A percentile compares a stretch with the other conserved stretches of the same genome.
phyloP scores from a whole-genome alignment of 2,113 vertebrate genomes.

The Protomyctophum bolini region DNA sequence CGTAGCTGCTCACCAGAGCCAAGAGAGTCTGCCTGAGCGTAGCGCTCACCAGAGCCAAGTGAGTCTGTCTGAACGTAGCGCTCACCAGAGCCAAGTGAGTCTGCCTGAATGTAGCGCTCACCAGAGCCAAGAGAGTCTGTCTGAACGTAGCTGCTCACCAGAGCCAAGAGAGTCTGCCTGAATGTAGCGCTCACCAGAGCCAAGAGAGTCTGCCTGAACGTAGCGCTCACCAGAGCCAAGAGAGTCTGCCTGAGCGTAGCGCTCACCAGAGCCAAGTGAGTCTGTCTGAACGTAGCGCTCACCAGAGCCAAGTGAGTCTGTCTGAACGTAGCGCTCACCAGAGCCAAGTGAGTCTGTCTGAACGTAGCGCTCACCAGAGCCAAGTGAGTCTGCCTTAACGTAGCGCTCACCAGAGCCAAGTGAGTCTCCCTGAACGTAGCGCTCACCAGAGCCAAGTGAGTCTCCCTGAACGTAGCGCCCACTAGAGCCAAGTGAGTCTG shows the following conservation, averaged over 20 bases:
- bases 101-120: constrained; percentile 95
- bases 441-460: constrained; percentile 92
- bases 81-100: constrained; percentile 92
- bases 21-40: constrained; percentile 93
- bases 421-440: constrained; percentile 90
- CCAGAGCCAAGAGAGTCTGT: constrained; percentile 87
- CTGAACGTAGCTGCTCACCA: constrained; percentile 97
- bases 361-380: constrained; percentile 97
- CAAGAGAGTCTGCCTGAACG: constrained; percentile 90
- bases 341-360: constrained; percentile 89
- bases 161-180: constrained; percentile 90
- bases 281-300: constrained; percentile 92
- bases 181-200: constrained; percentile 97
- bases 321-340: constrained; percentile 97
- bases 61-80: constrained; percentile 89
- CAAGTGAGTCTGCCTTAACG: constrained; percentile 90
- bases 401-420: constrained; percentile 96
- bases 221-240: constrained; percentile 96
- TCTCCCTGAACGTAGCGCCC: constrained; percentile 91
- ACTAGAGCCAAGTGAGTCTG: constrained; percentile 91
- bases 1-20: constrained; percentile 94
- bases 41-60: constrained; percentile 95
- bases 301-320: constrained; percentile 89
- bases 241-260: constrained; percentile 92
- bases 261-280: constrained; percentile 92